Evolutionary conservation across 2,888 invertebrate species (phyloP), one percentile per base, ranked within the genome.

Genomic region (Synergus gifuensis): DNA sequence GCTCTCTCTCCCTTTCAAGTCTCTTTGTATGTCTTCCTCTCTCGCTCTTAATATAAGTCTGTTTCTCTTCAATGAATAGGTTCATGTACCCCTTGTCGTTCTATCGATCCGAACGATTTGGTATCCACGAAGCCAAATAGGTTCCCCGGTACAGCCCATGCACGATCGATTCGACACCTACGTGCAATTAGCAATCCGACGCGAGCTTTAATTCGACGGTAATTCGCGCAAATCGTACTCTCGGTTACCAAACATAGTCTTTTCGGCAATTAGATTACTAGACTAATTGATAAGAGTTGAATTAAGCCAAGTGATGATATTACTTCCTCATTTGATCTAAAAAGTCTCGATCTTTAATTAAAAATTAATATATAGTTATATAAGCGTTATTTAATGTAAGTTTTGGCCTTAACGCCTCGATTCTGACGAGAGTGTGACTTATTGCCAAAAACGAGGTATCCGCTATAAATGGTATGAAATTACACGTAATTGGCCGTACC

Each of bases 201-300:
- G 87, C 83, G 88, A 85, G 87, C 85, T 88, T 87, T 88, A 86
- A 87, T 88, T 88, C 88, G 84, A 82, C 78, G 88, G 87, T 89
- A 89, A 90, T 89, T 89, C 87, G 86, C 84, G 87, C 88, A 89
- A 90, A 89, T 88, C 87, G 83, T 12, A 54, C 80, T 83, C 84
- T 83, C 83, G 77, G 73, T 81, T 83, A 80, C 83, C 78, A 78
- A 79, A n/a, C 73, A 14, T 73, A 54, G 54, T 73, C 73, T 73
- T 73, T 73, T 73, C 11, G 18, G 28, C 54, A 73, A 73, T 73
- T 54, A n/a, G 73, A 73, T 73, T 54, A 73, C 36, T 36, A 11
- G 8, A 36, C n/a, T 73, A 54, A 73, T 73, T 73, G n/a, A 46
- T 36, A 60, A 60, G 60, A 60, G 60, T 12, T 60, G 12, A 60